These are phyloP conservation scores for Sus scrofa DNA, from an alignment of 2,113 vertebrate genomes.

Conservation along the genomic window T2T-Sscrofa CM000822.6:25691001-25691500, in stretches of 20 bases:
- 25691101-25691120: too few species aligned
- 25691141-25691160: too few species aligned
- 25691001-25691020: too few species aligned
- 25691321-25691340: not conserved
- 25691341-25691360: not conserved
- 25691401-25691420: constrained; percentile 7
- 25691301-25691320: not conserved
- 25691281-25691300: not conserved
- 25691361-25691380: not conserved
- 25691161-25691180: too few species aligned
- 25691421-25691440: not conserved
- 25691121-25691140: too few species aligned
- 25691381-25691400: constrained; percentile 5
- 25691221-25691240: not conserved
- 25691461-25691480: not conserved
- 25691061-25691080: too few species aligned
- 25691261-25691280: not conserved
- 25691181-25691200: too few species aligned
- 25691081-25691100: too few species aligned
- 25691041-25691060: too few species aligned
- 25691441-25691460: not conserved
- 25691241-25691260: not conserved
- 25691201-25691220: not conserved
- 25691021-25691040: too few species aligned
- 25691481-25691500: not conserved